Conservation (phyloP, 2,113 vertebrate genomes). For the Struthidea cinerea region DNA sequence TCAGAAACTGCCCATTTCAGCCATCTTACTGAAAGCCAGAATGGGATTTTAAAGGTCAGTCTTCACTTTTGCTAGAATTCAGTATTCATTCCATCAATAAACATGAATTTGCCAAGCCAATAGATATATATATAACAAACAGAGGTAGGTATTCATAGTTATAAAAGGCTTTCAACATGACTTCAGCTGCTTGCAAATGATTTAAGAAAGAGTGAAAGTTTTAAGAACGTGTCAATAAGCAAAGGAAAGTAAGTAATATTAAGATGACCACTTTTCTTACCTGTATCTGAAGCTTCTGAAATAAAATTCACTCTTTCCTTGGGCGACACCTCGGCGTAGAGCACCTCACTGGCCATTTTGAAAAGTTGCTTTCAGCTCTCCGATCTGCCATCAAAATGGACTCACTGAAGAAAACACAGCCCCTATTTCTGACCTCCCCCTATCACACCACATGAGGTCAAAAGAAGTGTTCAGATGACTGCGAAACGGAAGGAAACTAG, state of each 20-base stretch:
- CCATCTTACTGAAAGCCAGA: not conserved
- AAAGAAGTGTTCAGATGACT: not conserved
- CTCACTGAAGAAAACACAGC: not conserved
- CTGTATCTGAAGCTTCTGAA: not conserved
- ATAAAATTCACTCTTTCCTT: not conserved
- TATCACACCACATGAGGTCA: not conserved
- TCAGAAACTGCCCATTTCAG: not conserved
- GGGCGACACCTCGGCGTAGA: not conserved
- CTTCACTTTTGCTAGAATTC: not conserved
- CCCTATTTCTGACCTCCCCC: not conserved
- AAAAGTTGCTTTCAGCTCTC: not conserved
- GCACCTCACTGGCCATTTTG: slow-evolving; percentile 32
- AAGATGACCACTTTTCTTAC: not conserved
- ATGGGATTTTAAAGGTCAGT: not conserved
- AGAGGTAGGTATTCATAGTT: not conserved
- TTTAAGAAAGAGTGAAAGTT: not conserved
- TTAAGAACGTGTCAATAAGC: not conserved
- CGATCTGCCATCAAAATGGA: slow-evolving; percentile 3
- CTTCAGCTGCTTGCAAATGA: not conserved
- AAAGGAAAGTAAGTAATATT: not conserved
- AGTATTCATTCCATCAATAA: not conserved
- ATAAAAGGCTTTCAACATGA: not conserved
- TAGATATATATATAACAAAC: not conserved
- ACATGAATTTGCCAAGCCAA: not conserved
- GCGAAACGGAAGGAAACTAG: slow-evolving; percentile 22